Evolutionary conservation across 2,113 vertebrate species (phyloP).

Genomic region (Dipodomys stephensi): DNA sequence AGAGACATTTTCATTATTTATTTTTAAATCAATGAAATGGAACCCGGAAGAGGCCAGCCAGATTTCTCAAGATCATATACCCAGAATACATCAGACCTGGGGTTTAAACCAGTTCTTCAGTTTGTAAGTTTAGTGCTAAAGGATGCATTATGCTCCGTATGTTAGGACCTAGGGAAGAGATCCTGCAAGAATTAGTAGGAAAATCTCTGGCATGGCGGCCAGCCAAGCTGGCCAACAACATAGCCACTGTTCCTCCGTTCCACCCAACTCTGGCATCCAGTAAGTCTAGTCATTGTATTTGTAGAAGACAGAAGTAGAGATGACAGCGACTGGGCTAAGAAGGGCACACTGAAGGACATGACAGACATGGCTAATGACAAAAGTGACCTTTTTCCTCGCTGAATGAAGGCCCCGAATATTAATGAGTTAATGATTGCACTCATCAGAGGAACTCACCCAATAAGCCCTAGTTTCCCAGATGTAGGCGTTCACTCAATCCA

Average conservation of each 20-base stretch:
- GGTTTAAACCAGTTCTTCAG: not conserved
- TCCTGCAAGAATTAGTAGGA: not conserved
- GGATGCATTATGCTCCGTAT: not conserved
- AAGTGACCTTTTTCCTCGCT: not conserved
- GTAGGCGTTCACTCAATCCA: not conserved
- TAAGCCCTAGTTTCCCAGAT: not conserved
- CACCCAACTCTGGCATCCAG: not conserved
- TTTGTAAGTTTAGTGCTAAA: not conserved
- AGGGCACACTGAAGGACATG: rapidly evolving
- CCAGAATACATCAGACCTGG: not conserved
- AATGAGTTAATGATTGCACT: not conserved
- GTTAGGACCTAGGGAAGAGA: not conserved
- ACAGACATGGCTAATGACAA: rapidly evolving
- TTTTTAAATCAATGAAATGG: not conserved
- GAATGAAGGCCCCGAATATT: not conserved
- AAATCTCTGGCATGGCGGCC: not conserved
- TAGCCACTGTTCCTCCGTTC: not conserved
- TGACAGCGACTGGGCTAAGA: not conserved
- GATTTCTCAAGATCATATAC: not conserved
- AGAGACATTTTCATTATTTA: not conserved
- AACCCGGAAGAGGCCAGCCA: not conserved
- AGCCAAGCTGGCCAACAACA: not conserved
- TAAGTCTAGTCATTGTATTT: not conserved
- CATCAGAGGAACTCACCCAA: not conserved
- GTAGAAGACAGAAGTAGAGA: not conserved